Base-by-base conservation (phyloP, 2,797 vertebrate genomes). In the Poeciliopsis infans region DNA sequence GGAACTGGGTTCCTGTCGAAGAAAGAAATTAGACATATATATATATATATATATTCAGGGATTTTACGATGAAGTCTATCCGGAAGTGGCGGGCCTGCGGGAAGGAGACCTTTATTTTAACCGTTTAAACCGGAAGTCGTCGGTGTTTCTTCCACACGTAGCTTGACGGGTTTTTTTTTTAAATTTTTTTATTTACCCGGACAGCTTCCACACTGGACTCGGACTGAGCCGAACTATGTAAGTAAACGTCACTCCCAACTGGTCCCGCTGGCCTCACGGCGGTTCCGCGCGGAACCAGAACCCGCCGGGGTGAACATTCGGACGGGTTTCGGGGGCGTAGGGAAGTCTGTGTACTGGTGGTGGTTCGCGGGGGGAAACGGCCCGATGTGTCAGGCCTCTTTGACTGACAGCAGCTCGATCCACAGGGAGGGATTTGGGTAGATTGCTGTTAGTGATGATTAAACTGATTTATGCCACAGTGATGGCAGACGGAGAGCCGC, bases 201-300 rank as follows among this genome's bases (percentile, higher is more conserved):
- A 86, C 81, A 45, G 86, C 85, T 72, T 77, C 66, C 79, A 55
- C 82, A 61, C 80, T 75, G 89, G 87, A 91, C 84, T 20, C 87
- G 81, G 90, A 87, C 89, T 77, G 79, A 90, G 78, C 84, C 71
- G 87, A 86, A 81, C 92, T 66, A 82, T 46, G 90, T 93, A 59
- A 91, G 90, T 91, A 89, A 64, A 85, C 20, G 77, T 23, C 57
- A 28, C 57, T 6, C 59, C 43, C 33, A 51, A 16, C 47, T 33
- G 61, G 77, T 51, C 72, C 0, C 57, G 23, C 66, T 59, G 0
- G 41, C 0, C n/a, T 49, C 25, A 12, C 55, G 70, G 0, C 7
- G 64, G 4, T 18, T 0, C 16, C 3, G 16, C 3, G 18, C 55
- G 2, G 74, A 23, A 18, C 5, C n/a, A 75, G 43, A 75, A 57